Evolutionary conservation across 2,888 invertebrate genomes (phyloP).

Genomic region (Gerris lacustris): DNA sequence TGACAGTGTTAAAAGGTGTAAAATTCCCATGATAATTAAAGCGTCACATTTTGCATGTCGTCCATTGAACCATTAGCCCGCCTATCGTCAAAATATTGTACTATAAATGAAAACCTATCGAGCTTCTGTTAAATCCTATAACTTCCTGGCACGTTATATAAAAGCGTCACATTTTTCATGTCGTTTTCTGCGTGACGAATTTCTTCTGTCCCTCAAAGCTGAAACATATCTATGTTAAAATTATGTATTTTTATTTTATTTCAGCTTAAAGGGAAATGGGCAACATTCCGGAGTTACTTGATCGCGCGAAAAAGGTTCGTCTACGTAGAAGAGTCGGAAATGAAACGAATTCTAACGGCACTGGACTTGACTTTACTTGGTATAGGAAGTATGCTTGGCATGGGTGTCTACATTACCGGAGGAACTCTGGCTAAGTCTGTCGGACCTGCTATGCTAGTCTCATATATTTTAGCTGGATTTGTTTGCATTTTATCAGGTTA

Average conservation of each 20-base stretch:
- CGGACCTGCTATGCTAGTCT: conserved; percentile 45
- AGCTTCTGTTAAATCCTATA: too few species aligned
- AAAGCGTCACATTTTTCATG: too few species aligned
- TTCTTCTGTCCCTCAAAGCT: too few species aligned
- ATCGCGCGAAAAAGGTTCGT: conserved; percentile 22
- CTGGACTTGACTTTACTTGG: conserved; percentile 43
- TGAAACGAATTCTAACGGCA: conserved; percentile 39
- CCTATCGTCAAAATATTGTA: too few species aligned
- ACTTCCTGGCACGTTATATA: too few species aligned
- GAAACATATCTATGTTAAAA: too few species aligned
- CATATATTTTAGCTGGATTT: conserved; percentile 45
- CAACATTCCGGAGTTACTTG: neutral
- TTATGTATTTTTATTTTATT: neutral
- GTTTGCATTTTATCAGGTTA: conserved; percentile 45
- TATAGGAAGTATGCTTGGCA: conserved; percentile 41
- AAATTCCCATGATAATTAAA: too few species aligned
- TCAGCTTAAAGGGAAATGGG: conserved; percentile 6
- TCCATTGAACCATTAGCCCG: too few species aligned
- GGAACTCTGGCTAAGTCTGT: conserved; percentile 41
- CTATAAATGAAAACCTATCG: too few species aligned
- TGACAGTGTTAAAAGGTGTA: too few species aligned
- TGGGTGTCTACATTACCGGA: conserved; percentile 47
- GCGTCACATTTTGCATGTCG: too few species aligned
- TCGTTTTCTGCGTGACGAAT: too few species aligned
- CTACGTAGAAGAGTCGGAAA: conserved; percentile 23